Evolutionary conservation across 2,888 invertebrate genomes (phyloP), one percentile per base, ranked within the genome.

Genomic region (Melieria crassipennis): DNA sequence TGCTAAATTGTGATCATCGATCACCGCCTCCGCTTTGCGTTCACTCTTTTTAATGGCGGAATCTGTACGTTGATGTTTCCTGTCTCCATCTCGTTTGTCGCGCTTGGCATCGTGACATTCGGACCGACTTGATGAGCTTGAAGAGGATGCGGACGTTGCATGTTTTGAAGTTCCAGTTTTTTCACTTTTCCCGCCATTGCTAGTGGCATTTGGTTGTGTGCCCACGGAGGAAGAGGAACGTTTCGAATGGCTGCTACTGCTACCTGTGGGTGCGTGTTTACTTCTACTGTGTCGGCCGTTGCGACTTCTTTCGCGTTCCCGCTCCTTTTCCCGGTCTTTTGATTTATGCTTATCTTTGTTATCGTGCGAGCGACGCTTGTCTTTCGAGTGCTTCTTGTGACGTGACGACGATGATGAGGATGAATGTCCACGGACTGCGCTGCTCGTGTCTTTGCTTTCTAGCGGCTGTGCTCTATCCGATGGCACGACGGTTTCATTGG

Each of bases 1-100:
- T 5, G 90, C 87, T 78, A 91, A 90, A 71, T 90, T 91, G 81
- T 94, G 93, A 84, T 94, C 94, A 80, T 94, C 94, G 70, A 73
- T 62, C 75, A 69, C 0, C 74, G 4, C 42, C 11, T 48, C 57
- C 7, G 77, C 4, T 78, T 77, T 57, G 61, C 66, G 9, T 68
- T 77, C 87, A 55, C 88, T 88, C 72, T 57, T 73, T 65, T 57
- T 77, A 5, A 75, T 78, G 11, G 80, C 77, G 6, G 79, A 77
- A 2, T 80, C 79, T 0, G 80, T 79, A 0, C 82, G 80, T 60
- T 79, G 72, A 30, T 74, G 70, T 42, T 75, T 71, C 52, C 69
- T 74, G 0, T 76, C 72, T 69, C 47, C 77, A 73, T 75, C 73
- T 4, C 75, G 76, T 62, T 45, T 64, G 11, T 73, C 73, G 6